Conservation (phyloP, 2,888 invertebrate genomes). For the Chalcosyrphus nemorum region DNA sequence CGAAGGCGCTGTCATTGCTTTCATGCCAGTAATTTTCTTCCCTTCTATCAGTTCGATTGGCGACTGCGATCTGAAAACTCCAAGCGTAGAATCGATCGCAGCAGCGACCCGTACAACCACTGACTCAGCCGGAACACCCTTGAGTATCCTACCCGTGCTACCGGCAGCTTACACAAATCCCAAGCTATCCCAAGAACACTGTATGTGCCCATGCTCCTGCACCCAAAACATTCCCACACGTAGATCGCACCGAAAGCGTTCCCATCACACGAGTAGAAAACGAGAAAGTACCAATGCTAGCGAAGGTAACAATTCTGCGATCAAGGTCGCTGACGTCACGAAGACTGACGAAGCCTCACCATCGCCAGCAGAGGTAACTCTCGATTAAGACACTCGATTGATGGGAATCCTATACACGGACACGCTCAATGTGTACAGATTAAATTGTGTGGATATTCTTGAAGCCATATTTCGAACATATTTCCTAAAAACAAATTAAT, state of each 20-base stretch:
- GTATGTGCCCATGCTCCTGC: conserved; percentile 81
- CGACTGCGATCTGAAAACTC: conserved; percentile 79
- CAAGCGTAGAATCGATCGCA: conserved; percentile 55
- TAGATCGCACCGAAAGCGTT: conserved; percentile 76
- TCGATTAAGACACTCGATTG: background rate
- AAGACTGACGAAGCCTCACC: background rate
- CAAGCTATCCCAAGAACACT: conserved; percentile 78
- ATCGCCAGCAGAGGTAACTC: background rate
- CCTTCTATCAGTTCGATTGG: conserved; percentile 82
- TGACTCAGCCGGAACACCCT: conserved; percentile 76
- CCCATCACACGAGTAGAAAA: conserved; percentile 19
- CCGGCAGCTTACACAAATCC: conserved; percentile 76
- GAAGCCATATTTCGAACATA: conserved; percentile 11
- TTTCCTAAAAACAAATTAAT: background rate
- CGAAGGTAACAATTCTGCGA: conserved; percentile 39
- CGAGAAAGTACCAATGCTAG: conserved; percentile 57
- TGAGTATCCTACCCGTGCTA: conserved; percentile 79
- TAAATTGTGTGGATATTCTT: conserved; percentile 20
- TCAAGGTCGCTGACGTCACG: conserved; percentile 1
- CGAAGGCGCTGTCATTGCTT: conserved; percentile 86
- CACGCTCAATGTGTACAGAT: conserved; percentile 3
- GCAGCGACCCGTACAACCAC: conserved; percentile 73
- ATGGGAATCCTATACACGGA: conserved; percentile 11
- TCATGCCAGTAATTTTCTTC: conserved; percentile 87
- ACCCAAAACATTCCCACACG: conserved; percentile 78